Evolutionary conservation across 2,888 invertebrate genomes (phyloP).

Genomic region (Pharmacophagus antenor): DNA sequence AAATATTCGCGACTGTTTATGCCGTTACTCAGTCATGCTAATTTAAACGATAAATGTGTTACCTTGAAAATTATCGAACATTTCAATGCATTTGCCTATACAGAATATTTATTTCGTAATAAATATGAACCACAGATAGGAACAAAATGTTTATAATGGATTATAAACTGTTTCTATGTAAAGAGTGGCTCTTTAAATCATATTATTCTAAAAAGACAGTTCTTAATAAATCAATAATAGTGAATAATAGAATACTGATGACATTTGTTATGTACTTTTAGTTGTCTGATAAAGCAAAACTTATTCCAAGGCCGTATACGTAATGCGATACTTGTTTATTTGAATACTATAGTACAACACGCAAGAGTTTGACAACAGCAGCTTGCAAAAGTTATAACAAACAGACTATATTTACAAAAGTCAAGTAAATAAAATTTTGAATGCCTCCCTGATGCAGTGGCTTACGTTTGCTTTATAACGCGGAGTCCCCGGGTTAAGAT

Average conservation of each 20-base stretch:
- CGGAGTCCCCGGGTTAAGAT: too few relatives aligned
- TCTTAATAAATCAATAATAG: neutral
- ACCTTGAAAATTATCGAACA: constrained; percentile 14
- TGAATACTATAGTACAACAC: constrained; percentile 5
- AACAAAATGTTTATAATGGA: neutral
- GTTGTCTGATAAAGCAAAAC: constrained; percentile 4
- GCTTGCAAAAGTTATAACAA: neutral
- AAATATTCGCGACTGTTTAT: constrained; percentile 26
- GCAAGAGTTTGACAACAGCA: neutral
- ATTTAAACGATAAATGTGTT: constrained; percentile 12
- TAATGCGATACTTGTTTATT: constrained; percentile 5
- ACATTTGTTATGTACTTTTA: constrained; percentile 2
- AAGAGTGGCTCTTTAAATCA: neutral
- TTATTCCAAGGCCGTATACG: constrained; percentile 9
- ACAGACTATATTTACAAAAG: neutral
- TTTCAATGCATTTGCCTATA: neutral
- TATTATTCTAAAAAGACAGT: neutral
- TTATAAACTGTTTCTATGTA: neutral
- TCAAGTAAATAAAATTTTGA: too few relatives aligned
- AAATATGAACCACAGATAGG: neutral
- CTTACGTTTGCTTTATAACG: too few relatives aligned
- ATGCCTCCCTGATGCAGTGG: too few relatives aligned
- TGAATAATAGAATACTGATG: neutral
- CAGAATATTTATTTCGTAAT: neutral
- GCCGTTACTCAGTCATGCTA: constrained; percentile 23